A percentile compares a stretch with the other conserved stretches of the same genome.
Evolutionary conservation across 2,888 invertebrate species (phyloP).

Genomic region (Linnaemya vulpina): DNA sequence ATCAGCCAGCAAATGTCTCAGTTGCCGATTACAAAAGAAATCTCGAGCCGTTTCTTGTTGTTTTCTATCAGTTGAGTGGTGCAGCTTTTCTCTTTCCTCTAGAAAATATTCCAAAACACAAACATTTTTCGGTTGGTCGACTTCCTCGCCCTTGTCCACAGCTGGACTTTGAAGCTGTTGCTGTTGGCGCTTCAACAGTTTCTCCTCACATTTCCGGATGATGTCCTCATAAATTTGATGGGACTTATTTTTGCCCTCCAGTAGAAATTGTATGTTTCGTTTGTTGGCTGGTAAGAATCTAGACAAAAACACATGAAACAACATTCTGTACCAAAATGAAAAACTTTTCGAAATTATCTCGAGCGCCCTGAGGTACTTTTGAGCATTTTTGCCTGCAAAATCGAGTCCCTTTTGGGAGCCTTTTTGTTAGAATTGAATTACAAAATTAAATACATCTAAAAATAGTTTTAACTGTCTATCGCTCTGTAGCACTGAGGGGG

Average conservation of each 20-base stretch:
- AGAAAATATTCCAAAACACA: slow-evolving; percentile 87
- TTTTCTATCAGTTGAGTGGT: slow-evolving; percentile 45
- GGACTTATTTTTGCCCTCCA: slow-evolving; percentile 88
- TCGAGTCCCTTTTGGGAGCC: too few relatives aligned
- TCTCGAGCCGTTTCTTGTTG: slow-evolving; percentile 74
- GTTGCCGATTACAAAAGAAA: slow-evolving; percentile 87
- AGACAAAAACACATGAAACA: background rate
- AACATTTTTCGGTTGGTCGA: slow-evolving; percentile 21
- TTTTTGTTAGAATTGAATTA: too few relatives aligned
- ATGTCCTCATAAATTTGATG: slow-evolving; percentile 89
- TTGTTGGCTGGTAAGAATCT: slow-evolving; percentile 84
- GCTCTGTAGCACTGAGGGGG: too few relatives aligned
- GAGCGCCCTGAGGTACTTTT: too few relatives aligned
- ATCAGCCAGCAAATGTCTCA: slow-evolving; percentile 90
- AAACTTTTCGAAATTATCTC: too few relatives aligned
- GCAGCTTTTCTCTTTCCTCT: slow-evolving; percentile 84
- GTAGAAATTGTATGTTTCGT: slow-evolving; percentile 86
- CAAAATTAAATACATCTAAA: too few relatives aligned
- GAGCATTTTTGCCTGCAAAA: too few relatives aligned
- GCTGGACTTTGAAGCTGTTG: background rate
- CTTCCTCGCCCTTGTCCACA: slow-evolving; percentile 70
- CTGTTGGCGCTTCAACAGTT: slow-evolving; percentile 61
- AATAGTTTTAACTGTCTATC: too few relatives aligned
- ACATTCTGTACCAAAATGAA: too few relatives aligned
- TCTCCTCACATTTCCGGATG: slow-evolving; percentile 84